Conservation (phyloP, 2,113 vertebrate genomes). For the Struthio camelus region DNA sequence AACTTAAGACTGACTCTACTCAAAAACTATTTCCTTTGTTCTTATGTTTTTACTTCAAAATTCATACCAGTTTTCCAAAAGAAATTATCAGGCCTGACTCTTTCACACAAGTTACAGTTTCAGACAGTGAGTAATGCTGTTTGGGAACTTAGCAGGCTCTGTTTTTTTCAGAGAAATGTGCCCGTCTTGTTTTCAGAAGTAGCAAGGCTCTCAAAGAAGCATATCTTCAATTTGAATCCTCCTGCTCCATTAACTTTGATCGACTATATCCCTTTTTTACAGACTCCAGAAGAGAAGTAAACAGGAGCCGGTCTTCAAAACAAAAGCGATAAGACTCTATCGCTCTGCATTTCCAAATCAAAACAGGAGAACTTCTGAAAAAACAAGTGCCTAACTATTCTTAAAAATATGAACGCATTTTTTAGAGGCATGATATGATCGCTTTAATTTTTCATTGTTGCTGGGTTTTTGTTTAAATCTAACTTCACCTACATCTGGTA, state of each 20-base stretch:
- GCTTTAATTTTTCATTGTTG: not conserved
- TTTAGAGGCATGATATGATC: not conserved
- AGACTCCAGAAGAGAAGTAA: not conserved
- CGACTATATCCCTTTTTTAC: not conserved
- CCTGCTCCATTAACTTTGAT: not conserved
- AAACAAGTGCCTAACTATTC: not conserved
- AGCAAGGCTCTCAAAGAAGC: not conserved
- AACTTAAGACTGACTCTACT: conserved; percentile 74
- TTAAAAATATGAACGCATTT: not conserved
- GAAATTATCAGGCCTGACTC: not conserved
- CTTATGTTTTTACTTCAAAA: conserved; percentile 68
- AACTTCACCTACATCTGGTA: conserved; percentile 72
- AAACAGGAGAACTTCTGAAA: not conserved
- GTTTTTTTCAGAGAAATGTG: not conserved
- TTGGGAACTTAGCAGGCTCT: not conserved
- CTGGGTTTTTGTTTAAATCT: not conserved
- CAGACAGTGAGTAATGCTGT: conserved; percentile 7
- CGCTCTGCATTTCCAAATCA: not conserved
- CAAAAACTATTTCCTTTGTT: conserved; percentile 81
- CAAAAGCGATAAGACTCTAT: not conserved
- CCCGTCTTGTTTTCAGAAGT: not conserved
- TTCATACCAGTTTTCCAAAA: conserved; percentile 54
- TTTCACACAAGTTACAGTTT: not conserved
- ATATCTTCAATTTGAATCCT: not conserved
- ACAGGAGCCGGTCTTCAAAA: not conserved